Base-by-base conservation (phyloP, 2,888 invertebrate genomes). In the Elysia crispata region DNA sequence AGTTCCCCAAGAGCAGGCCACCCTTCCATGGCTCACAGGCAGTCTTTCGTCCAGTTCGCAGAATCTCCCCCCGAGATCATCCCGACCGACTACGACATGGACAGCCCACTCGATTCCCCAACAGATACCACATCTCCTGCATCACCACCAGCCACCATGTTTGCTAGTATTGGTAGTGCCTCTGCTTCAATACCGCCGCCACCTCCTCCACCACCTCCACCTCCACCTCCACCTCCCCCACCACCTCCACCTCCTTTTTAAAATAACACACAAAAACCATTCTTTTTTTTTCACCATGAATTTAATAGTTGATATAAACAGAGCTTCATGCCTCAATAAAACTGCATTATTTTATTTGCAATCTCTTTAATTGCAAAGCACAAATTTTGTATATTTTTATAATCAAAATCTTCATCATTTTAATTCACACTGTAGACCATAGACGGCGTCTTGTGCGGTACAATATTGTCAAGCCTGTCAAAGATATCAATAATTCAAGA, bases 61-160 rank as follows among this genome's bases (percentile, higher is more conserved):
- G 25, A 74, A 11, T 74, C 70, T 11, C 84, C 84, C 0, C 84
- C 84, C 8, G 75, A 84, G 72, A 82, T 84, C 62, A 82, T 84
- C 31, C 81, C 82, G 6, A 30, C 72, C 11, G 33, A 64, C 28
- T 33, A 77, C 18, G 72, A 74, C 1, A 28, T 50, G 15, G 62
- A 74, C 20, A 67, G 31, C 30, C 69, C 75, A 13, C 33, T 62
- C 31, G 20, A 20, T 18, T 11, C 41, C 8, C 33, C 74, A 54
- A 60, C 73, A 66, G 50, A 72, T 57, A 41, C 1, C 30, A 49
- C 60, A 11, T 15, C 50, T 1, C 25, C 57, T 18, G 0, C 49
- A 70, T 23, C 15, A n/a, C 57, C 70, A 1, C n/a, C 49, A 31
- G 30, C 41, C 23, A 50, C 50, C 20, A 28, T 1, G 0, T 31